These are phyloP conservation scores for Crocuta crocuta DNA, from an alignment of 2,113 vertebrate genomes.

Conservation along the genomic window DNA sequence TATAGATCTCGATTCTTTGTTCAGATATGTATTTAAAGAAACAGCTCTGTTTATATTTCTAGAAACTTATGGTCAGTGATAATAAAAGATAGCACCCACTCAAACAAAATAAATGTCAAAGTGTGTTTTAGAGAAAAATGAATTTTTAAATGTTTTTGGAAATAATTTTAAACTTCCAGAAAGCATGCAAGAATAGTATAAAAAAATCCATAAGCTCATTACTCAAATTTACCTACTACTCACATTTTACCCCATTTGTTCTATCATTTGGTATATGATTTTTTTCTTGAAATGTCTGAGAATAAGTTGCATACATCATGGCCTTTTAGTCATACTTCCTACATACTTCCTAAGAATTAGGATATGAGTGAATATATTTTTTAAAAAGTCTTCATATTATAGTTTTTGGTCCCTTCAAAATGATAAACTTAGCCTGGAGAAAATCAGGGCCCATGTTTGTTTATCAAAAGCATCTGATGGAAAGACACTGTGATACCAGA, in stretches of 20 bases:
- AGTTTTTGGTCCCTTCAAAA: not conserved
- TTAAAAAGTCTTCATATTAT: not conserved
- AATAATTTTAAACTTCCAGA: constrained; percentile 31
- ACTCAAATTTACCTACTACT: not conserved
- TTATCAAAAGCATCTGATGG: not conserved
- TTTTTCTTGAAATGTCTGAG: not conserved
- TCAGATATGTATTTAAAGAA: not conserved
- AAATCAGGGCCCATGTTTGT: not conserved
- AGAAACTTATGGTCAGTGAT: not conserved
- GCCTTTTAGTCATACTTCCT: not conserved
- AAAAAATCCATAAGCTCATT: not conserved
- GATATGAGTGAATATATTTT: not conserved
- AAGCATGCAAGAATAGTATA: not conserved
- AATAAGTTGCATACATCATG: not conserved
- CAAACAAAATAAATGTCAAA: not conserved
- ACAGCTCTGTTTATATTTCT: not conserved
- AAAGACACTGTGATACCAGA: not conserved
- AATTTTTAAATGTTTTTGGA: not conserved
- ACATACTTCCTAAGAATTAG: not conserved
- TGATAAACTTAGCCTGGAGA: not conserved
- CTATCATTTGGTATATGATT: not conserved
- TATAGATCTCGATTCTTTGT: not conserved
- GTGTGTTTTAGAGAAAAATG: not conserved
- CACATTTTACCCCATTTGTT: not conserved
- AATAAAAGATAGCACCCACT: not conserved